Conservation (phyloP, 2,888 invertebrate species). For the Eugnorisma glareosa region DNA sequence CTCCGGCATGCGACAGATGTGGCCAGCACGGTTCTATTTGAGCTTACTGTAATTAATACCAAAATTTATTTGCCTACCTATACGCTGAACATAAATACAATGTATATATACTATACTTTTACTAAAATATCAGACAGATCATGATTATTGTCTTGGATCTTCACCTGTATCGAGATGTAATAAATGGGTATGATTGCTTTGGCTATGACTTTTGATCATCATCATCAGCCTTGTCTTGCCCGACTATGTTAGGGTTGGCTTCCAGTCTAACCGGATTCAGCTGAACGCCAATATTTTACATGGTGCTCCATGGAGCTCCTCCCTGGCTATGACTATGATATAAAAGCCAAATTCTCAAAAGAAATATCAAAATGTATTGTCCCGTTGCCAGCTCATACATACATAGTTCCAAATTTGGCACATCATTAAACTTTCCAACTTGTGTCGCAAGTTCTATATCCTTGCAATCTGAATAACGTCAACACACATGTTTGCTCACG, state of each 20-base stretch:
- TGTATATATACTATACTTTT: neutral
- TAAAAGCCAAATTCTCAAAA: neutral
- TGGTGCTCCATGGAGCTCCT: too few species aligned
- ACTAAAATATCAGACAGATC: neutral
- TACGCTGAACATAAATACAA: neutral
- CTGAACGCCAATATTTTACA: too few species aligned
- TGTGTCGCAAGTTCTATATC: constrained; percentile 44
- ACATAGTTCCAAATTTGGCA: constrained; percentile 27
- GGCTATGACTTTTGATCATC: too few species aligned
- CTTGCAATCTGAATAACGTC: constrained; percentile 57
- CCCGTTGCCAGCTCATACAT: neutral
- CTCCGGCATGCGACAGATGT: too few species aligned
- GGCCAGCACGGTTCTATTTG: too few species aligned
- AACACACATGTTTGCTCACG: constrained; percentile 55
- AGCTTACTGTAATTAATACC: too few species aligned
- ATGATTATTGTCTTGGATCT: neutral
- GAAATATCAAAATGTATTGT: neutral
- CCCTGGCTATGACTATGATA: neutral
- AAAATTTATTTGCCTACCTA: too few species aligned
- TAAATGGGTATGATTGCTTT: neutral
- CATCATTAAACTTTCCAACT: constrained; percentile 56
- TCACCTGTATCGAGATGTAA: too few species aligned
- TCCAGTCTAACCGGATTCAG: too few species aligned
- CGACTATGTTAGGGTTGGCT: too few species aligned
- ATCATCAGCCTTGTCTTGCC: too few species aligned